phyloP scores from a whole-genome alignment of 2,113 vertebrate genomes.

The Numida meleagris region DNA sequence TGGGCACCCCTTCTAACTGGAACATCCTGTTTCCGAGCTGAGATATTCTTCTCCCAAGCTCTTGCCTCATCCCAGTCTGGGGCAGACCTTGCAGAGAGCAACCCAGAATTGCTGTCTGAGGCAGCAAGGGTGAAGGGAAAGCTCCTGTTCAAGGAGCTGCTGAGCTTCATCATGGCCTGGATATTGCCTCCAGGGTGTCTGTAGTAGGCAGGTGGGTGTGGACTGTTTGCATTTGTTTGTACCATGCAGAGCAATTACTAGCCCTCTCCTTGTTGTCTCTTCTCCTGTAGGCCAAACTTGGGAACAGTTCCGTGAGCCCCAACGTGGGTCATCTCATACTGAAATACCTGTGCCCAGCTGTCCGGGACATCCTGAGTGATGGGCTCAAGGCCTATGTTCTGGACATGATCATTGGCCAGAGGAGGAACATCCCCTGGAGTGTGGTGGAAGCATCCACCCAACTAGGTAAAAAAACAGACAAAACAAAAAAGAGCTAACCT shows the following conservation, averaged over 20 bases:
- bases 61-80: neutral
- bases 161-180: neutral
- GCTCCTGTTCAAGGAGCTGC: neutral
- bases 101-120: neutral
- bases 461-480: conserved; percentile 74
- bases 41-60: neutral
- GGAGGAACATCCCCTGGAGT: conserved; percentile 93
- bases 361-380: conserved; percentile 88
- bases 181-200: neutral
- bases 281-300: conserved; percentile 88
- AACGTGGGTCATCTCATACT: conserved; percentile 95
- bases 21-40: neutral
- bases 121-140: neutral
- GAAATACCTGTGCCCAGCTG: conserved; percentile 96
- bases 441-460: conserved; percentile 96
- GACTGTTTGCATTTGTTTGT: neutral
- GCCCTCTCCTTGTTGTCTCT: neutral
- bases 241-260: neutral
- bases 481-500: neutral
- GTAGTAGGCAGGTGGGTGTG: neutral
- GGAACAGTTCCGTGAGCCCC: conserved; percentile 97
- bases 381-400: conserved; percentile 91
- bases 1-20: neutral
- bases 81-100: neutral
- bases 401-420: conserved; percentile 94